Conservation (phyloP, 2,888 invertebrate species). For the Megaustenia siamemsis region DNA sequence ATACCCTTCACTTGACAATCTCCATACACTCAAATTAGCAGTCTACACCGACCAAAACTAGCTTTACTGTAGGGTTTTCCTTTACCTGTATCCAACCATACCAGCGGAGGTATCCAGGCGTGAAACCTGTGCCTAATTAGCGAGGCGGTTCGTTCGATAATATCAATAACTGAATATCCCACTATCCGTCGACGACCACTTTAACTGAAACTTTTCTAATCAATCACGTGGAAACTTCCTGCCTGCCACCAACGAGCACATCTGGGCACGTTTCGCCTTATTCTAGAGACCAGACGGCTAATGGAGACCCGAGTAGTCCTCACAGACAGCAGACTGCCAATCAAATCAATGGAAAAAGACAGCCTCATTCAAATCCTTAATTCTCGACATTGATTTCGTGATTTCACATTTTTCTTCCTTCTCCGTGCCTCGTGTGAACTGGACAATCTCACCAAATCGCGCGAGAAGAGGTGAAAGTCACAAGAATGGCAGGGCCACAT, state of each 20-base stretch:
- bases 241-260: neutral
- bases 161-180: neutral
- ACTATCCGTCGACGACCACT: neutral
- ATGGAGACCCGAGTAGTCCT: slow-evolving; percentile 41
- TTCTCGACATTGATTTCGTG: slow-evolving; percentile 38
- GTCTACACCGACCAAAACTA: too few relatives aligned
- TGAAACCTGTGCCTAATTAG: neutral
- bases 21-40: too few relatives aligned
- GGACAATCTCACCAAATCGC: slow-evolving; percentile 24
- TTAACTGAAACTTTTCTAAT: neutral
- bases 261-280: too few relatives aligned
- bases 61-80: too few relatives aligned
- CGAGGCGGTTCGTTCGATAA: neutral
- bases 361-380: slow-evolving; percentile 7
- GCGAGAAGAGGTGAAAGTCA: neutral
- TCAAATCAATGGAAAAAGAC: slow-evolving; percentile 43
- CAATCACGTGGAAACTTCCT: neutral
- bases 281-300: slow-evolving; percentile 11
- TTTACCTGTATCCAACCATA: too few relatives aligned
- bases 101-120: neutral
- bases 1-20: too few relatives aligned
- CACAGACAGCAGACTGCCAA: slow-evolving; percentile 40
- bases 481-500: neutral
- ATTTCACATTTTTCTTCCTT: slow-evolving; percentile 41
- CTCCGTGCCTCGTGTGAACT: slow-evolving; percentile 23